phyloP scores from a whole-genome alignment of 1,140 invertebrate genomes.

The Papilio xuthus region DNA sequence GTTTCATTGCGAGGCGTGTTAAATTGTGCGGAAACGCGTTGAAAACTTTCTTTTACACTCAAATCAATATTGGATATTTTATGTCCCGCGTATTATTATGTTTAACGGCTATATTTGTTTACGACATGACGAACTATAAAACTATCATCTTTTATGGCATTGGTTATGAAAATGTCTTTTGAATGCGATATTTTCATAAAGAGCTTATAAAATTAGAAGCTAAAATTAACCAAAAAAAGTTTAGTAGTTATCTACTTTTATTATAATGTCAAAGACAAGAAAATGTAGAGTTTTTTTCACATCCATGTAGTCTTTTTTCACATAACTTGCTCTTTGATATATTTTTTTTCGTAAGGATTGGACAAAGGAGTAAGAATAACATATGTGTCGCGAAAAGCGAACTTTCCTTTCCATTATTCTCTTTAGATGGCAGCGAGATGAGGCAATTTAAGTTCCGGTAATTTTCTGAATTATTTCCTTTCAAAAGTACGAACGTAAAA shows the following conservation, averaged over 20 bases:
- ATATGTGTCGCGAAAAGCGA: slow-evolving; percentile 66
- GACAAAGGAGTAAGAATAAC: slow-evolving; percentile 68
- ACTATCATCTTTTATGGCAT: neutral
- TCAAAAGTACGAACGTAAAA: slow-evolving; percentile 10
- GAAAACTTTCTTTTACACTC: slow-evolving; percentile 40
- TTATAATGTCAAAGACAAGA: neutral
- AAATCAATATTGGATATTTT: slow-evolving; percentile 47
- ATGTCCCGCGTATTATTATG: slow-evolving; percentile 31
- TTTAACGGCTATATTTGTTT: slow-evolving; percentile 31
- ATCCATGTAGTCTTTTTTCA: neutral
- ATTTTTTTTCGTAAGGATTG: slow-evolving; percentile 33
- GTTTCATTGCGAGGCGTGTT: slow-evolving; percentile 75
- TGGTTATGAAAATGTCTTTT: neutral
- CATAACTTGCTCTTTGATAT: neutral
- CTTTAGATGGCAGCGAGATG: slow-evolving; percentile 56
- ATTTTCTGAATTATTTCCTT: slow-evolving; percentile 58
- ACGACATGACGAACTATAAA: neutral
- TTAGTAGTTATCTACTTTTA: too few species aligned
- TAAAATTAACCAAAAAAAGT: too few species aligned
- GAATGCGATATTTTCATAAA: too few species aligned
- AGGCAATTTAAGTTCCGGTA: slow-evolving; percentile 61
- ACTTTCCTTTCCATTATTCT: slow-evolving; percentile 69
- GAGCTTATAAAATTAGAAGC: too few species aligned
- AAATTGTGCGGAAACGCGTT: slow-evolving; percentile 73
- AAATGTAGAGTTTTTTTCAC: neutral